Evolutionary conservation across 1,140 invertebrate genomes (phyloP), one percentile per base, ranked within the genome.

Genomic region (Aradophagus sp.): DNA sequence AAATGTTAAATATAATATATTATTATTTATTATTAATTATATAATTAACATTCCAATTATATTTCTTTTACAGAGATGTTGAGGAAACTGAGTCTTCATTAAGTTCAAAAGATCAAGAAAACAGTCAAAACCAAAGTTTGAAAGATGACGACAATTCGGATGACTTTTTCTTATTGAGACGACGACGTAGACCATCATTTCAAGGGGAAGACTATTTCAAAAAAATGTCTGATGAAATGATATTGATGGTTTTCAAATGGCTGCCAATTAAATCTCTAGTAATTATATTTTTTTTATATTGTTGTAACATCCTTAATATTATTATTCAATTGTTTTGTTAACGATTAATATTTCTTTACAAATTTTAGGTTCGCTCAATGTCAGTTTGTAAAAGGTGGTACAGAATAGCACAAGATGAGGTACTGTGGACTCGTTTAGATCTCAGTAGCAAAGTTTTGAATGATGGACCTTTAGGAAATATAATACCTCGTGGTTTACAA

Each of bases 361-460:
- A 29, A 13, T 63, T 48, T 35, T 13, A 61, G 82, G 79, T 85
- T 29, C 78, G 77, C 7, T 84, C 78, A n/a, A 86, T 85, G 83
- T 62, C 83, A 14, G 84, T 84, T 7, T 89, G 88, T 75, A 88
- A 84, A 82, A 87, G 90, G 68, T 93, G 91, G 91, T 87, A 90
- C 78, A 86, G 90, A 74, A 87, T 96, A 66, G 89, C 90, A 13
- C 90, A 90, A 35, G 94, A 96, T 80, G 93, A 95, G 73, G 91
- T 89, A 1, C 82, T 97, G 2, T 97, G 95, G 95, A 89, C 89
- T 27, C 87, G 94, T 47, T 84, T 96, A 61, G 94, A 96, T 85
- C 84, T 96, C 5, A 91, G 91, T 16, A 87, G 89, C 70, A 92
- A 90, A 73, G 87, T 89, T 1, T 76, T 96, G 7, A 78, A 86